Percentiles rank a stretch among this genome's conserved stretches.
phyloP scores from a whole-genome alignment of 2,888 invertebrate genomes.

The Pyrrhia umbra region DNA sequence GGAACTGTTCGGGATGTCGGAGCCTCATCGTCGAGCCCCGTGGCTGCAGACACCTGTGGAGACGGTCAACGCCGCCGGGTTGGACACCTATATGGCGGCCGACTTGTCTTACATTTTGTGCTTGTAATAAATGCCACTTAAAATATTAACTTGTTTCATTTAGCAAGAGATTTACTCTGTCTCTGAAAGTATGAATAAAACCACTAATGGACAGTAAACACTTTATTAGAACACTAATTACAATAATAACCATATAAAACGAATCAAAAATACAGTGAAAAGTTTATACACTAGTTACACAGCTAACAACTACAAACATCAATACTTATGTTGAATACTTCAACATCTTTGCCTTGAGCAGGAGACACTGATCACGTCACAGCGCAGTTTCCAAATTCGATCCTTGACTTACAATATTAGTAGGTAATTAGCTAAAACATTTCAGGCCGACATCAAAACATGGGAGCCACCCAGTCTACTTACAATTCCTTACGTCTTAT shows the following conservation, averaged over 20 bases:
- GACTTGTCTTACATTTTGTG: conserved; percentile 67
- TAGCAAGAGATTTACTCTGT: no score
- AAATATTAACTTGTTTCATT: conserved; percentile 49
- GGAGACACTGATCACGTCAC: conserved; percentile 8
- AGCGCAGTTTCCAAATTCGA: conserved; percentile 32
- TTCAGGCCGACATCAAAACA: background rate
- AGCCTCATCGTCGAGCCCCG: conserved; percentile 60
- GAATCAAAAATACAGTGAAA: conserved; percentile 32
- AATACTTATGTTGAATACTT: conserved; percentile 14
- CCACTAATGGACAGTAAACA: conserved; percentile 15
- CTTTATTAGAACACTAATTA: conserved; percentile 39
- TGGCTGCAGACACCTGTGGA: conserved; percentile 65
- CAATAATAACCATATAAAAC: conserved; percentile 28
- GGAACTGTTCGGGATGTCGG: conserved; percentile 47
- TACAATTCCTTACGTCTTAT: no score
- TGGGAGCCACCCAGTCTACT: no score
- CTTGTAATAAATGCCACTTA: conserved; percentile 78
- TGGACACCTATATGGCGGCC: conserved; percentile 87
- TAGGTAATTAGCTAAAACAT: background rate
- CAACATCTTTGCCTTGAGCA: conserved; percentile 22
- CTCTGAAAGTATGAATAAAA: background rate
- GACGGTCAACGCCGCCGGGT: conserved; percentile 82
- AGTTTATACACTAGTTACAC: conserved; percentile 11
- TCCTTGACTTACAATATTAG: conserved; percentile 17
- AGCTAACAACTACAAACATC: conserved; percentile 36